Evolutionary conservation across 1,140 invertebrate genomes (phyloP).

Genomic region (Heliconius hermathena): DNA sequence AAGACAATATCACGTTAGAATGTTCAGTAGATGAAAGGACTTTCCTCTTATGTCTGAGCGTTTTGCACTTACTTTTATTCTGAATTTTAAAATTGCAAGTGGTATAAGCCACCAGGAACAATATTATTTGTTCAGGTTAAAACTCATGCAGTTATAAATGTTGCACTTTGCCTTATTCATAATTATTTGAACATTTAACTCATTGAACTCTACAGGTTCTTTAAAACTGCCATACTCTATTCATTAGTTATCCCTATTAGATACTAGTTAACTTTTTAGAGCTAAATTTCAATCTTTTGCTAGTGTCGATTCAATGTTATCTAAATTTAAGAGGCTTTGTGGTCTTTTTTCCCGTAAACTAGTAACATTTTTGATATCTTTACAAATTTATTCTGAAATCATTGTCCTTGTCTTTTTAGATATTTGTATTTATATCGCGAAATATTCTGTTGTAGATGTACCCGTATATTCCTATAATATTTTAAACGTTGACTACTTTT

Average conservation of each 20-base stretch:
- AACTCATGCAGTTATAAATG: too few species aligned
- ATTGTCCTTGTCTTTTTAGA: slow-evolving; percentile 63
- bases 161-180: not conserved
- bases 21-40: slow-evolving; percentile 32
- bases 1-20: slow-evolving; percentile 68
- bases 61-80: not conserved
- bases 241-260: slow-evolving; percentile 18
- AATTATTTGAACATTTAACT: not conserved
- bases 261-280: slow-evolving; percentile 13
- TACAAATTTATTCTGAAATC: slow-evolving; percentile 66
- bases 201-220: slow-evolving; percentile 19
- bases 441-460: slow-evolving; percentile 58
- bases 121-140: too few species aligned
- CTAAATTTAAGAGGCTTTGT: slow-evolving; percentile 35
- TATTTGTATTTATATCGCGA: slow-evolving; percentile 51
- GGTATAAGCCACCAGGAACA: too few species aligned
- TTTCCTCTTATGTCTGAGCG: slow-evolving; percentile 2
- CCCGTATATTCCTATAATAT: slow-evolving; percentile 53
- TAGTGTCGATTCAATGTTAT: slow-evolving; percentile 13
- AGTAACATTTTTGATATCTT: slow-evolving; percentile 71
- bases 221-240: slow-evolving; percentile 33
- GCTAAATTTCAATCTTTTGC: slow-evolving; percentile 13
- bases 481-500: slow-evolving; percentile 79
- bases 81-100: not conserved
- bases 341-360: slow-evolving; percentile 38